Evolutionary conservation across 1,140 invertebrate genomes (phyloP).

Genomic region (Chironomus tepperi): DNA sequence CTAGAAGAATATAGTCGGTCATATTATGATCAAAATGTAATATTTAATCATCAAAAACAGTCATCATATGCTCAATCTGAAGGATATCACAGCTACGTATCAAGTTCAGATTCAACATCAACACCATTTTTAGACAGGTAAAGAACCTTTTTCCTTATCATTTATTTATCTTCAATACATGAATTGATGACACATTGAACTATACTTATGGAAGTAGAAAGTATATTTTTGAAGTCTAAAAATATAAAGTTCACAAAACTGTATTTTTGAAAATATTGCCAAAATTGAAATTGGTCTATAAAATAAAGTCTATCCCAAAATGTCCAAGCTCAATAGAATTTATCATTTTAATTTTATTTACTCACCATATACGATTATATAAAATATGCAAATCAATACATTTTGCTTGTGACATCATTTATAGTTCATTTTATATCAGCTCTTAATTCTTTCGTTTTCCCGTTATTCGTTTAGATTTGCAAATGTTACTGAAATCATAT

Average conservation of each 20-base stretch:
- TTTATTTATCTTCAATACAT: neutral
- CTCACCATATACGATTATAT: too few species aligned
- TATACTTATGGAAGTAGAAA: neutral
- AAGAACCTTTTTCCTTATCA: conserved; percentile 24
- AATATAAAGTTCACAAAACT: neutral
- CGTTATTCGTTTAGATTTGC: too few species aligned
- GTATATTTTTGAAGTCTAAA: neutral
- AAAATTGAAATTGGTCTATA: neutral
- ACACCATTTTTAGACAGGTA: conserved; percentile 70
- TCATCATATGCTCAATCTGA: conserved; percentile 71
- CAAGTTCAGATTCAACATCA: conserved; percentile 66
- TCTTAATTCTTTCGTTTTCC: too few species aligned
- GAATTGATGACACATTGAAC: neutral
- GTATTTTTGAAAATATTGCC: neutral
- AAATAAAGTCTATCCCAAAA: too few species aligned
- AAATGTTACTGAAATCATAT: too few species aligned
- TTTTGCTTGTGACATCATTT: too few species aligned
- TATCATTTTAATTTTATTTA: too few species aligned
- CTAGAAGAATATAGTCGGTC: conserved; percentile 60
- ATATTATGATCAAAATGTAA: conserved; percentile 46
- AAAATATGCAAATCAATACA: too few species aligned
- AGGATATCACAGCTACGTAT: conserved; percentile 74
- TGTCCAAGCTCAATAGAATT: too few species aligned
- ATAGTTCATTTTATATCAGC: too few species aligned
- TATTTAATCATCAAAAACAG: conserved; percentile 61